phyloP scores from a whole-genome alignment of 2,113 vertebrate genomes.

The Andinoacara biseriatus region DNA sequence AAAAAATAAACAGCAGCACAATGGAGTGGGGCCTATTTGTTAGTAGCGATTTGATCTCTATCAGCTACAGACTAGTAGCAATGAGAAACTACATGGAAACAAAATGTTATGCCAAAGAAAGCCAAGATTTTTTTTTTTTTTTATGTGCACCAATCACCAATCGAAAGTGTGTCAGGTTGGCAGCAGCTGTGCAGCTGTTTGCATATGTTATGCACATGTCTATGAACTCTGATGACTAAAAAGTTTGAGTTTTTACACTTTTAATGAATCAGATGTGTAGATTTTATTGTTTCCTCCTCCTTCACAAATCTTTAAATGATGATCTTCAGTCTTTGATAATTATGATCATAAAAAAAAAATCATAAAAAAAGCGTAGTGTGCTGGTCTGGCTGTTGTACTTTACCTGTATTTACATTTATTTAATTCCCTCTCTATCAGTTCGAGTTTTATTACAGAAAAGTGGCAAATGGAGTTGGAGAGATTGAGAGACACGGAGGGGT shows the following conservation, averaged over 20 bases:
- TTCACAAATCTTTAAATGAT: neutral
- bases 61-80: constrained; percentile 3
- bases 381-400: constrained; percentile 5
- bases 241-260: neutral
- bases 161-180: neutral
- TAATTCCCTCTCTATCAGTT: constrained; percentile 35
- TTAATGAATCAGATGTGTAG: neutral
- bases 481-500: constrained; percentile 6
- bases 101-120: constrained; percentile 6
- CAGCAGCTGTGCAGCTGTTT: neutral
- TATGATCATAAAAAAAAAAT: neutral
- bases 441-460: constrained; percentile 49
- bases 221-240: too few species aligned
- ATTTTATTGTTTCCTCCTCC: neutral
- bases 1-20: neutral
- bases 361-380: neutral
- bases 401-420: constrained; percentile 57
- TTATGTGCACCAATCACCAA: neutral
- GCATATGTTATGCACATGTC: too few species aligned
- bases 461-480: constrained; percentile 51
- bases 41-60: neutral
- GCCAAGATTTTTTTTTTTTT: neutral
- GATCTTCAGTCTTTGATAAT: neutral
- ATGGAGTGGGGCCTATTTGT: neutral
- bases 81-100: neutral